Evolutionary conservation across 2,888 invertebrate species (phyloP), one percentile per base, ranked within the genome.

Genomic region (Heliconius erato): DNA sequence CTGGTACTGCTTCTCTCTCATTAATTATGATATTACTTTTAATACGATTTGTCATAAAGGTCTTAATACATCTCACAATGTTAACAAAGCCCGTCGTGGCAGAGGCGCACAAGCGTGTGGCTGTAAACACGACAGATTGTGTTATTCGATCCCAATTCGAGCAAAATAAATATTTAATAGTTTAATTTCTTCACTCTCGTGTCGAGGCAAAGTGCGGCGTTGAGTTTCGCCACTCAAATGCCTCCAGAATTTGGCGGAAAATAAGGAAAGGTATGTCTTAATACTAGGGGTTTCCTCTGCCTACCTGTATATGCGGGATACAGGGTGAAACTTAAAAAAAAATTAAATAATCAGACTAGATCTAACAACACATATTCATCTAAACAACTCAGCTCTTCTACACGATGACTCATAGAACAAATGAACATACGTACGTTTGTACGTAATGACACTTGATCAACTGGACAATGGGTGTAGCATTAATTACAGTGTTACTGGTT

Each of bases 391-490:
- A 28, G 23, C 74, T 74, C 26, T 0, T 74, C 26, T 74, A 23
- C 59, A 35, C 35, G 7, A n/a, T 76, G 76, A 76, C 3, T 76
- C 76, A 76, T 40, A n/a, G 9, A 76, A 76, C 63, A 76, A 63
- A 63, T 63, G 59, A 35, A 59, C 35, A 5, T 9, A 59, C 1
- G n/a, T n/a, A 14, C 54, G 7, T 54, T 23, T 49, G 16, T 49
- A 26, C n/a, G 35, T 76, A 76, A 76, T 76, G 40, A 76, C 9
- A 76, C 63, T 63, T 76, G 40, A 40, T 76, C 63, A 63, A 76
- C 26, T 40, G 63, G 76, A 76, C 76, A 76, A 76, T 76, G 16
- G 76, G 40, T 63, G 76, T 63, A 74, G 35, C 74, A n/a, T 63
- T 63, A 63, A 63, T 76, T 76, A 76, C 63, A 35, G 35, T 63